Evolutionary conservation across 1,140 invertebrate genomes (phyloP).

Genomic region (Contarinia nasturtii): DNA sequence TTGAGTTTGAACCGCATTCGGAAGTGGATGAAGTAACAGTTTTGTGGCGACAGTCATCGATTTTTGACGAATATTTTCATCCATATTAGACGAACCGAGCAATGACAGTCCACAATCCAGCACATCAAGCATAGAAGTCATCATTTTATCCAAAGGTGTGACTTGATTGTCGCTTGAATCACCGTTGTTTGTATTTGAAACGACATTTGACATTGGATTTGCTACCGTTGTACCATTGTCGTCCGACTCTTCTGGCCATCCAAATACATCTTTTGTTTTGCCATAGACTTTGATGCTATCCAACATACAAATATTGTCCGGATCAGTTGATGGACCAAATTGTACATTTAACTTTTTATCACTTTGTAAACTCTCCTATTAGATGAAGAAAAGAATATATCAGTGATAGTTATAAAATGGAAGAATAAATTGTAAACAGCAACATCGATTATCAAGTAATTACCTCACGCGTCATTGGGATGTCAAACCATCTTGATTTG

Average conservation of each 20-base stretch:
- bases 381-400: too few relatives aligned
- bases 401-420: too few relatives aligned
- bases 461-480: constrained; percentile 83
- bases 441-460: too few relatives aligned
- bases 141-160: constrained; percentile 31
- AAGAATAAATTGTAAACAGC: too few relatives aligned
- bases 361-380: constrained; percentile 80
- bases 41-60: constrained; percentile 55
- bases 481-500: constrained; percentile 82
- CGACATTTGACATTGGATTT: neutral
- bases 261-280: constrained; percentile 88
- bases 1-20: constrained; percentile 54
- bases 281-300: constrained; percentile 85
- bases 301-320: constrained; percentile 75
- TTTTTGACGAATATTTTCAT: constrained; percentile 27
- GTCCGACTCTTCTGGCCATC: constrained; percentile 91
- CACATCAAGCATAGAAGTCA: constrained; percentile 53
- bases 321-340: constrained; percentile 80
- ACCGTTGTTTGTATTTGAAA: neutral
- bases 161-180: constrained; percentile 6
- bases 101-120: constrained; percentile 42
- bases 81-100: constrained; percentile 23
- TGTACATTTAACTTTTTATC: constrained; percentile 82
- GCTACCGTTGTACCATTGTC: constrained; percentile 28
- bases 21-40: constrained; percentile 67